Evolutionary conservation across 2,797 vertebrate genomes (phyloP), one percentile per base, ranked within the genome.

Genomic region (Anas acuta): DNA sequence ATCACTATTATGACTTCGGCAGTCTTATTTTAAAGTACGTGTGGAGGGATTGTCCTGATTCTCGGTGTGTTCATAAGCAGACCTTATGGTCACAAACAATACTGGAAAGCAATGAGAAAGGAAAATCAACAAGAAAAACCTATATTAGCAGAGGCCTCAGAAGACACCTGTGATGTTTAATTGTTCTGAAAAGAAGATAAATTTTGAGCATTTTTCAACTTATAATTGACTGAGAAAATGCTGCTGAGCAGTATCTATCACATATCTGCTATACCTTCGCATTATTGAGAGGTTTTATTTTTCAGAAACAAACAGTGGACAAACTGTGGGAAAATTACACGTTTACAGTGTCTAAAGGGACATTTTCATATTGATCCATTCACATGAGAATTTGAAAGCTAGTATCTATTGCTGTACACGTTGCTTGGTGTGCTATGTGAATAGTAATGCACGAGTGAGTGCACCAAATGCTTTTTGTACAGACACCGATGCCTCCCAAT

Each of bases 391-490:
- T 2, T 4, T 72, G 43, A 43, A 26, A 62, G 45, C 37, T 4
- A 10, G 0, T 23, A 11, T 6, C 18, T 57, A 1, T 25, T 23
- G 67, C 58, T 82, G 51, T 11, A 6, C 35, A 6, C 1, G 0
- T 7, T n/a, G 53, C 37, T 6, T 4, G 2, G 30, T 14, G 43
- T 7, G 23, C 3, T n/a, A 1, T 11, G 22, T 12, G 14, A 49
- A 7, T 15, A 9, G 10, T 8, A 20, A 30, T 3, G 20, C 20
- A 56, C 56, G 7, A 41, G 10, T 0, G 0, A 20, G 28, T 2
- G 3, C 0, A 6, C 69, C 22, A 35, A 6, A 14, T 17, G 21
- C 21, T 67, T 43, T 47, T 45, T 41, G 49, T n/a, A 2, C 7
- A 3, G 26, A 47, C n/a, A 1, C 28, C 20, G 23, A 1, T 14